Base-by-base conservation (phyloP, 2,888 invertebrate genomes). In the Nemurella pictetii region DNA sequence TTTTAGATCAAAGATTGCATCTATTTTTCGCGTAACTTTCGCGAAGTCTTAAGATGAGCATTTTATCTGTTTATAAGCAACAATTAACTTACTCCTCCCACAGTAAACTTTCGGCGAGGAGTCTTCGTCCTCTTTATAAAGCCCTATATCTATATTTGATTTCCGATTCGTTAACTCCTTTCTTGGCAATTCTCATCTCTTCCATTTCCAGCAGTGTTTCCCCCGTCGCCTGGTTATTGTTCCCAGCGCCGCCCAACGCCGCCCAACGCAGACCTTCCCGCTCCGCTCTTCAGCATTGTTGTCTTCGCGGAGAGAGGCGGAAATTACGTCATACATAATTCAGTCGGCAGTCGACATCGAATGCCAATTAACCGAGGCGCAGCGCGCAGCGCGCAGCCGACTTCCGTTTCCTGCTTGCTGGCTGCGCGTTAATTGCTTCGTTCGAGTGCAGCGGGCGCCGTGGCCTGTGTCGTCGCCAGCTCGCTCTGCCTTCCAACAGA, bases 301-400 rank as follows among this genome's bases (percentile, higher is more conserved):
- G 81, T 80, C 84, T 85, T 74, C n/a, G 72, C 36, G 35, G 78
- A 26, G 75, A 74, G 29, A 74, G 20, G 28, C 80, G 72, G 83
- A 83, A 85, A 85, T 75, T 80, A 84, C 83, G 35, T 55, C 86
- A 85, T 86, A 75, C 86, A 86, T 86, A 85, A 85, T 86, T 85
- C 86, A 86, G 36, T 35, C 55, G 78, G 73, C 84, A 77, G 81
- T 84, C 84, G 84, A 86, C 86, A 86, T 86, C 86, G 86, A 85
- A 86, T 85, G 83, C 84, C 86, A 86, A 86, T 86, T 86, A 86
- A 84, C 30, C 55, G 55, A 55, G 1, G 55, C 3, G 55, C 55
- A 55, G 20, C 20, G 55, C 55, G 55, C 55, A 55, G 55, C 20
- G 55, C 55, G 55, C 55, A 55, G 55, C 55, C 20, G 55, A 20